Conservation (phyloP, 2,113 vertebrate species). For the Sphaerodactylus townsendi region DNA sequence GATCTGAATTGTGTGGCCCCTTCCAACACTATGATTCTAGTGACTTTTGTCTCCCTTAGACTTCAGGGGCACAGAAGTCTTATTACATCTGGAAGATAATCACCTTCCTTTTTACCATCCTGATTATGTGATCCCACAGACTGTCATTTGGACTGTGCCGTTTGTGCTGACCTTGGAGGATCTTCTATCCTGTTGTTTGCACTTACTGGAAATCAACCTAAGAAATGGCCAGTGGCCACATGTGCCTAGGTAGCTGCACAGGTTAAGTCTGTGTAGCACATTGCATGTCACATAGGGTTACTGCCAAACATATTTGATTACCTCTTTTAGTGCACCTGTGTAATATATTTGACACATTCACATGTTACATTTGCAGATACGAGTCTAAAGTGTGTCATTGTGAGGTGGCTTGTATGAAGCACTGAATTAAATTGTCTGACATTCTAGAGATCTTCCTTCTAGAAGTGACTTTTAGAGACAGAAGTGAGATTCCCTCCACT, state of each 20-base stretch:
- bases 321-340: neutral
- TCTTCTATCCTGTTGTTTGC: neutral
- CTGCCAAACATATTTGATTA: no score
- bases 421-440: neutral
- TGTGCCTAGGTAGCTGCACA: neutral
- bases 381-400: neutral
- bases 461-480: neutral
- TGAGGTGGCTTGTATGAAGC: neutral
- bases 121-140: neutral
- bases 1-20: no score
- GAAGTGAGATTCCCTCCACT: rapidly evolving
- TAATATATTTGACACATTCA: neutral
- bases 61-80: neutral
- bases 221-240: neutral
- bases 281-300: neutral
- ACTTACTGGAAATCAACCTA: neutral
- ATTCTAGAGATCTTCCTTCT: neutral
- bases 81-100: neutral
- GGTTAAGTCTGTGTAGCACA: neutral
- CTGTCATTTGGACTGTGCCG: neutral
- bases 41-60: neutral
- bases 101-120: neutral
- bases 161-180: neutral
- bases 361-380: neutral
- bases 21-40: neutral